Conservation (phyloP, 2,113 vertebrate species). For the Rhinoptilus africanus region DNA sequence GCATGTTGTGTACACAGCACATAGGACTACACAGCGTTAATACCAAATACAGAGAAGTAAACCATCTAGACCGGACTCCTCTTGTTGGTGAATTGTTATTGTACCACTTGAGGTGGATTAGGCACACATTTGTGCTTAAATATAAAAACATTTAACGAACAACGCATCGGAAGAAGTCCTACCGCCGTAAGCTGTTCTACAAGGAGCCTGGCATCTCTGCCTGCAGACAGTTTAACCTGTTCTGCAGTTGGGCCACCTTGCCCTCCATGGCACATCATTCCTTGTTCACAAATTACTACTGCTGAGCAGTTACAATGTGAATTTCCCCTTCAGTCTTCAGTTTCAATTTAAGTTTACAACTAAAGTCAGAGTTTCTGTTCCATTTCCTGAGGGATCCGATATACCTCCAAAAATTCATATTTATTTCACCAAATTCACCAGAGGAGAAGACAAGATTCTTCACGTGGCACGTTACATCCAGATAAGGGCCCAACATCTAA, state of each 20-base stretch:
- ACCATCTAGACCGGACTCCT: neutral
- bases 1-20: neutral
- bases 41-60: neutral
- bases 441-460: neutral
- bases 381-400: neutral
- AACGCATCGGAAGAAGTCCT: neutral
- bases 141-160: neutral
- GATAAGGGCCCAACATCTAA: neutral
- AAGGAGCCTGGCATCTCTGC: neutral
- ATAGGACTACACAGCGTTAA: neutral
- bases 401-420: neutral
- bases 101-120: neutral
- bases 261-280: neutral
- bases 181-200: accelerated
- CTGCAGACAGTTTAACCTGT: neutral
- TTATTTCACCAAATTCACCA: neutral
- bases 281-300: neutral
- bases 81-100: neutral
- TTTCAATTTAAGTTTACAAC: neutral
- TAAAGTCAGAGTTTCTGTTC: neutral
- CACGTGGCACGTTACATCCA: neutral
- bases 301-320: neutral
- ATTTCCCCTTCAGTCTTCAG: neutral
- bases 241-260: neutral
- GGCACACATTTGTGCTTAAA: neutral